Conservation (phyloP, 2,888 invertebrate genomes). For the Cryptus armator region DNA sequence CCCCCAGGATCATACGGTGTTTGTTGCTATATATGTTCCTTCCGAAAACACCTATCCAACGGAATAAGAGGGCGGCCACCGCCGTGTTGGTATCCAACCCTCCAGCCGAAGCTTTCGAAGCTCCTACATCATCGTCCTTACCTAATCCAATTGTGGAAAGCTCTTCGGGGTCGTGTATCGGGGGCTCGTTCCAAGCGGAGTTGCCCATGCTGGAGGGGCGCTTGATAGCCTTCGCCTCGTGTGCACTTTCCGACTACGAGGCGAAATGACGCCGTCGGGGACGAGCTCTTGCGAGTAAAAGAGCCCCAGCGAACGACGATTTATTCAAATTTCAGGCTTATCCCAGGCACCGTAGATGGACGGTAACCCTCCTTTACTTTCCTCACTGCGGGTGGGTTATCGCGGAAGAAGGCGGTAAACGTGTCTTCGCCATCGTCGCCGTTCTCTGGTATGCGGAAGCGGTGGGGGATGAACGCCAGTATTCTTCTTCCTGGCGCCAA, state of each 20-base stretch:
- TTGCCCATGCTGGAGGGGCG: constrained; percentile 33
- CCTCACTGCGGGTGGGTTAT: constrained; percentile 22
- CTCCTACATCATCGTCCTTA: constrained; percentile 65
- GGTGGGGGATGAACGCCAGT: constrained; percentile 23
- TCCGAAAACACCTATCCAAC: constrained; percentile 39
- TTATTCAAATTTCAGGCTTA: constrained; percentile 70
- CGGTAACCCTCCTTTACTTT: constrained; percentile 50
- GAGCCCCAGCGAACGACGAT: constrained; percentile 65
- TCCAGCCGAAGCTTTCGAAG: constrained; percentile 39
- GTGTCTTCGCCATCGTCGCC: constrained; percentile 62
- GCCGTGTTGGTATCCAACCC: not conserved
- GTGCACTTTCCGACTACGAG: constrained; percentile 66
- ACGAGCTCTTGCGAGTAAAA: constrained; percentile 45
- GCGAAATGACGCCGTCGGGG: constrained; percentile 68
- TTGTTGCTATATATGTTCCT: not conserved
- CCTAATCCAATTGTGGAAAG: constrained; percentile 67
- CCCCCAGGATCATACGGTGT: constrained; percentile 2
- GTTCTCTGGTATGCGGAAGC: constrained; percentile 47
- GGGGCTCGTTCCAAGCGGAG: constrained; percentile 49
- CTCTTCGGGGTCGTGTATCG: constrained; percentile 66
- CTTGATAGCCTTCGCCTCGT: constrained; percentile 44
- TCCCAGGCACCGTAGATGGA: constrained; percentile 51
- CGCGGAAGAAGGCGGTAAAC: constrained; percentile 63
- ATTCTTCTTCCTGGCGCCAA: constrained; percentile 35
- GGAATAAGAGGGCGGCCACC: constrained; percentile 19